Evolutionary conservation across 2,888 invertebrate species (phyloP).

Genomic region (Abscondita cerata): DNA sequence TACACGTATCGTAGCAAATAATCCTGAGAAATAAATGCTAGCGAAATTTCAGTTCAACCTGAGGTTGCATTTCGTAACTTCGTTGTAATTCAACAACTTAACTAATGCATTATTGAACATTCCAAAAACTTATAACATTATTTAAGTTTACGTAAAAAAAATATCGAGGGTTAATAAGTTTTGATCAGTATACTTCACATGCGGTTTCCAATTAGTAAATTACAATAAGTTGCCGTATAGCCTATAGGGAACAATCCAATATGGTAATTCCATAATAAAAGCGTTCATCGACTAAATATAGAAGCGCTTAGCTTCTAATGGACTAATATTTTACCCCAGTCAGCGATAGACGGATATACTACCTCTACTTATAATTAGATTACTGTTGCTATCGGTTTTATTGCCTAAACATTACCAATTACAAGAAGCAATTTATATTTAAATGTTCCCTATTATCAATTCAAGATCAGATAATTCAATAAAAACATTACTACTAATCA

Average conservation of each 20-base stretch:
- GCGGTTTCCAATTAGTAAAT: slow-evolving; percentile 31
- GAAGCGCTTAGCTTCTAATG: slow-evolving; percentile 31
- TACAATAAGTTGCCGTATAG: slow-evolving; percentile 25
- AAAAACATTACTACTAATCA: slow-evolving; percentile 29
- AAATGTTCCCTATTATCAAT: slow-evolving; percentile 13
- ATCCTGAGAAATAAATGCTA: no score
- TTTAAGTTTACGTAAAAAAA: no score
- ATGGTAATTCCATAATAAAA: slow-evolving; percentile 20
- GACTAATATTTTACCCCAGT: slow-evolving; percentile 30
- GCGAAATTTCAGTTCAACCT: no score
- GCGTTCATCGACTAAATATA: slow-evolving; percentile 29
- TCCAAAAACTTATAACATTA: no score
- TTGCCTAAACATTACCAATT: slow-evolving; percentile 16
- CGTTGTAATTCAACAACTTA: no score
- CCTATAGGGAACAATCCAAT: slow-evolving; percentile 19
- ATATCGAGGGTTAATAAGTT: no score
- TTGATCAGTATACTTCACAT: no score
- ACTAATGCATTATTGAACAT: no score
- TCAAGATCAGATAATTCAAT: slow-evolving; percentile 21
- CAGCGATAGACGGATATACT: slow-evolving; percentile 25
- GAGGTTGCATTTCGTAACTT: no score
- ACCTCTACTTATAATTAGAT: slow-evolving; percentile 29
- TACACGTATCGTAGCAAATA: no score
- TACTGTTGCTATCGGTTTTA: slow-evolving; percentile 32
- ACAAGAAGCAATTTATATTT: slow-evolving; percentile 25